phyloP scores from a whole-genome alignment of 2,888 invertebrate genomes.

The Scaptomyza caliginosa region DNA sequence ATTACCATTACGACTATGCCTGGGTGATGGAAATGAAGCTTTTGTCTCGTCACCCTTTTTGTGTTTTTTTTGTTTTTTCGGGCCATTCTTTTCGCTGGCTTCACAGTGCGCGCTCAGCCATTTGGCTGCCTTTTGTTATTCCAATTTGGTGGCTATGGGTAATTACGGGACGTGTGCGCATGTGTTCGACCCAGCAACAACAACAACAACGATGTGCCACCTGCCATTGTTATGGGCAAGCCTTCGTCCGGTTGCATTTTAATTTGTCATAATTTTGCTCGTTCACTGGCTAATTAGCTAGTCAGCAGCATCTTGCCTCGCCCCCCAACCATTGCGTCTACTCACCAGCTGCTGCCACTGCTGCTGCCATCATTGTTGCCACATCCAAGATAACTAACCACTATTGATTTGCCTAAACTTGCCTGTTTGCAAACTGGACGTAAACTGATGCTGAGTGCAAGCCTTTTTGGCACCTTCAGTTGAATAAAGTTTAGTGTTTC shows the following conservation, averaged over 20 bases:
- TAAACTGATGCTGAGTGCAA: neutral
- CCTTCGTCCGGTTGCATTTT: conserved; percentile 50
- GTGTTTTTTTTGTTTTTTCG: conserved; percentile 41
- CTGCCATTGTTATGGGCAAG: conserved; percentile 48
- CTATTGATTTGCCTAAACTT: conserved; percentile 13
- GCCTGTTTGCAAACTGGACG: conserved; percentile 13
- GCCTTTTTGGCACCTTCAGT: neutral
- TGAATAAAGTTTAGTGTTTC: neutral
- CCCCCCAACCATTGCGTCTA: neutral
- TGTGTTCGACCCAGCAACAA: conserved; percentile 42
- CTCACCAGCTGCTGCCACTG: conserved; percentile 14
- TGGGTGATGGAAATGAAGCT: conserved; percentile 35
- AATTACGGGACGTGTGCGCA: conserved; percentile 67
- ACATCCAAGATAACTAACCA: conserved; percentile 12
- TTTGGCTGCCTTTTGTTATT: conserved; percentile 73
- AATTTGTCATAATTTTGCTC: conserved; percentile 74
- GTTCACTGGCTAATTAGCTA: conserved; percentile 66
- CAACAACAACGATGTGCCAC: conserved; percentile 25
- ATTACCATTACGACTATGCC: conserved; percentile 12
- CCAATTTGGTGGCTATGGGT: conserved; percentile 52
- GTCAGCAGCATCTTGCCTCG: conserved; percentile 31
- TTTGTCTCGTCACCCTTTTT: conserved; percentile 75
- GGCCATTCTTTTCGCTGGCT: conserved; percentile 10
- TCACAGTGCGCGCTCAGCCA: conserved; percentile 28
- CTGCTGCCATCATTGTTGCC: conserved; percentile 8